Evolutionary conservation across 2,113 vertebrate genomes (phyloP).

Genomic region (Hyperoodon ampullatus): DNA sequence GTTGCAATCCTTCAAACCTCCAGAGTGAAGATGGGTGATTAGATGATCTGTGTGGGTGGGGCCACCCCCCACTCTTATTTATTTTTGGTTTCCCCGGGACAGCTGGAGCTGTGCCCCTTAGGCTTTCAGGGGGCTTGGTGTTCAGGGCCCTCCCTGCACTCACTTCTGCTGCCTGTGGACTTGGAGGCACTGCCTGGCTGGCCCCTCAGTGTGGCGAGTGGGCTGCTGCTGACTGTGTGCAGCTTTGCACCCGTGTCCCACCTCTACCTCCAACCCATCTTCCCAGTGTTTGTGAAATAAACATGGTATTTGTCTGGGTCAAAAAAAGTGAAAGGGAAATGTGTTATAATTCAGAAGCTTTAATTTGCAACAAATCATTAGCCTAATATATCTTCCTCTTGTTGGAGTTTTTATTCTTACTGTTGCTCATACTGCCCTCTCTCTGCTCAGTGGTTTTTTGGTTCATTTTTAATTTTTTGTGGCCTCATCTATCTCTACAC

Average conservation of each 20-base stretch:
- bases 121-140: constrained; percentile 57
- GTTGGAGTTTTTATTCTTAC: background rate
- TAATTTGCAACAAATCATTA: background rate
- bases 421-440: background rate
- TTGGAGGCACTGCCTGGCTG: constrained; percentile 51
- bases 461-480: background rate
- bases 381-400: background rate
- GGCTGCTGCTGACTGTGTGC: background rate
- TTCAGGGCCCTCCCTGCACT: constrained; percentile 56
- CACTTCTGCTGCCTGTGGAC: background rate
- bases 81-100: constrained; percentile 85
- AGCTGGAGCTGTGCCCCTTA: constrained; percentile 71
- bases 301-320: constrained; percentile 80
- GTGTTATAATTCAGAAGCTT: background rate
- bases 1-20: constrained; percentile 99
- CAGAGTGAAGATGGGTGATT: constrained; percentile 99
- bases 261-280: background rate
- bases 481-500: background rate
- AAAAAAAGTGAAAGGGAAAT: background rate
- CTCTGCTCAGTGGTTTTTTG: background rate
- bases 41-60: constrained; percentile 72
- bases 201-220: constrained; percentile 35
- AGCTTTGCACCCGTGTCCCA: background rate
- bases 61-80: constrained; percentile 85
- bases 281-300: constrained; percentile 87